A percentile compares a stretch with the other conserved stretches of the same genome.
These are phyloP conservation scores for Nemotelus nigrinus DNA, from an alignment of 2,888 invertebrate species.

Conservation along the genomic window DNA sequence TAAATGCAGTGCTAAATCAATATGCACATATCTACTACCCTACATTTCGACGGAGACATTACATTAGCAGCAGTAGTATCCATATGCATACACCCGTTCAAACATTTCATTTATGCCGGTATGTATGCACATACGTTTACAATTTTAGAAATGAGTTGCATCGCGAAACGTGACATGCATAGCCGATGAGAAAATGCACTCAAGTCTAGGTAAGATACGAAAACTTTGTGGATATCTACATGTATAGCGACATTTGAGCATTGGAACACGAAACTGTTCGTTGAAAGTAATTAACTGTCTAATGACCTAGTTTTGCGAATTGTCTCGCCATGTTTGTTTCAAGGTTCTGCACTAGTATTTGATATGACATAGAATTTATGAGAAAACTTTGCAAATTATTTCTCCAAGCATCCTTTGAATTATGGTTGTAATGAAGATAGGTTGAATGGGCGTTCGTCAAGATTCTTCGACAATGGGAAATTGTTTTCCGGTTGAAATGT, in stretches of 20 bases:
- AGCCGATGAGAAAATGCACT: background rate
- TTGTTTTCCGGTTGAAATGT: no score
- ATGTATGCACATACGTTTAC: background rate
- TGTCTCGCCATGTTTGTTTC: slow-evolving; percentile 38
- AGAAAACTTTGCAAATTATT: no score
- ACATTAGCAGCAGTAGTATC: no score
- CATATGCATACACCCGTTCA: no score
- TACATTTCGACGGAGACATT: background rate
- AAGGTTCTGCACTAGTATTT: slow-evolving; percentile 33
- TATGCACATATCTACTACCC: background rate
- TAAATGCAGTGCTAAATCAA: background rate
- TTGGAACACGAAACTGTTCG: background rate
- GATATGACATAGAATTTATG: background rate
- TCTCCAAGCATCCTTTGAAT: no score
- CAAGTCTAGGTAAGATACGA: no score
- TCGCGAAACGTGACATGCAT: slow-evolving; percentile 34
- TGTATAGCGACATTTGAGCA: background rate
- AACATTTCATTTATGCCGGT: no score
- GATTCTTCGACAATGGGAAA: no score
- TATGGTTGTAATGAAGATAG: no score
- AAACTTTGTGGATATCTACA: background rate
- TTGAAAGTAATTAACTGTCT: slow-evolving; percentile 33
- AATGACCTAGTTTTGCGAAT: slow-evolving; percentile 34
- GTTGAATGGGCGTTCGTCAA: no score
- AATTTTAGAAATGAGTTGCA: slow-evolving; percentile 32